phyloP scores from a whole-genome alignment of 2,888 invertebrate species.

The Panzeria rudis region DNA sequence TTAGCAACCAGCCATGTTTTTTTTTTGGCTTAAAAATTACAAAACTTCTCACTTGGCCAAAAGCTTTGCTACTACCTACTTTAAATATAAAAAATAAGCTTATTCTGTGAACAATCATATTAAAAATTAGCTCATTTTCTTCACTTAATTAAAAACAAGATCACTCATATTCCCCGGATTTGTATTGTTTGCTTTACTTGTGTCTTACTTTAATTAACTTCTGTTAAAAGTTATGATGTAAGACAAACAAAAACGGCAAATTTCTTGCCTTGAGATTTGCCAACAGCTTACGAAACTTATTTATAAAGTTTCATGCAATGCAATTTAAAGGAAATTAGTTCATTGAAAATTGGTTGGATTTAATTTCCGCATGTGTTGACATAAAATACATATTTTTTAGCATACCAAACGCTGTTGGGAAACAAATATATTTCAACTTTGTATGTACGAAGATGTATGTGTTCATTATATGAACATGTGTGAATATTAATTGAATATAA shows the following conservation, averaged over 20 bases:
- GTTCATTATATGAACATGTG: background rate
- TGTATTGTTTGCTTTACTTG: background rate
- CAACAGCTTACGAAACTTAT: background rate
- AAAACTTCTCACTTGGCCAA: no score
- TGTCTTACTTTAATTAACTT: background rate
- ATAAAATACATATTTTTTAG: conserved; percentile 34
- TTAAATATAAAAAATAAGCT: no score
- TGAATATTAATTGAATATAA: conserved; percentile 29
- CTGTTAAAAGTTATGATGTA: background rate
- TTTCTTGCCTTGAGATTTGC: background rate
- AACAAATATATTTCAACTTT: background rate
- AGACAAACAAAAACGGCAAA: conserved; percentile 5
- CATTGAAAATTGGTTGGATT: conserved; percentile 31
- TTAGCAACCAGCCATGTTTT: no score
- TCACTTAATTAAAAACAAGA: no score
- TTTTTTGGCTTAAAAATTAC: no score
- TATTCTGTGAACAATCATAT: no score
- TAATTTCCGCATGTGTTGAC: conserved; percentile 57
- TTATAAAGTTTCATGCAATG: background rate
- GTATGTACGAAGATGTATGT: background rate
- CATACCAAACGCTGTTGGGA: background rate
- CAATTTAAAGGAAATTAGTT: conserved; percentile 46
- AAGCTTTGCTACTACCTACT: no score
- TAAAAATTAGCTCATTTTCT: no score
- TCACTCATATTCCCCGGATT: background rate